These are phyloP conservation scores for Sphenodon punctatus DNA, from an alignment of 2,797 vertebrate genomes.

Conservation along the genomic window DNA sequence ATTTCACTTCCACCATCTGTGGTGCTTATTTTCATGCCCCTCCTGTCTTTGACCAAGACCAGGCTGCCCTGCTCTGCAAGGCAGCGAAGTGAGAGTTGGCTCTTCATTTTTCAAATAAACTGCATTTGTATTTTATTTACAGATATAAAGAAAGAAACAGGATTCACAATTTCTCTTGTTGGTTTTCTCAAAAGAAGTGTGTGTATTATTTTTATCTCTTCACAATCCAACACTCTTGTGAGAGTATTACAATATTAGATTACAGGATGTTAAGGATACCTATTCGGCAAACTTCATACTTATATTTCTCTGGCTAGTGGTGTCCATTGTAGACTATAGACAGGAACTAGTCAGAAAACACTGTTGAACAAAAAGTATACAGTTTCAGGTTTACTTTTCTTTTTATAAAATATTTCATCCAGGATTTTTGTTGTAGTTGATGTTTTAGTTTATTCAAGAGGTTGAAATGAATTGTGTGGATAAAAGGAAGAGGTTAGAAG, in stretches of 20 bases:
- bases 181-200: not conserved
- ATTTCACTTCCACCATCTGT: too few species aligned
- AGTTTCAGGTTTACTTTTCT: too few species aligned
- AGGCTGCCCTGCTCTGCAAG: too few species aligned
- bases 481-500: not conserved
- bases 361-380: too few species aligned
- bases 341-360: not conserved
- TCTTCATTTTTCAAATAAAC: too few species aligned
- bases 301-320: not conserved
- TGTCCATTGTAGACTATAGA: not conserved
- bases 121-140: too few species aligned
- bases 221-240: not conserved
- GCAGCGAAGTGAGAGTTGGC: too few species aligned
- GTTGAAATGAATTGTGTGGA: not conserved
- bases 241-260: not conserved
- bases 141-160: too few species aligned
- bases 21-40: too few species aligned
- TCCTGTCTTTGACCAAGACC: too few species aligned
- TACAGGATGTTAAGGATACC: not conserved
- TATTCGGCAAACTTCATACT: not conserved
- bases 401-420: too few species aligned
- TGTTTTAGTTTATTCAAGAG: not conserved
- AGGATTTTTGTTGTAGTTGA: too few species aligned
- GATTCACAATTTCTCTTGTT: not conserved
- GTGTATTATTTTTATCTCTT: not conserved